Percentiles rank a stretch among this genome's conserved stretches.
These are phyloP conservation scores for Talpa occidentalis DNA, from an alignment of 2,113 vertebrate species.

Conservation along the genomic window DNA sequence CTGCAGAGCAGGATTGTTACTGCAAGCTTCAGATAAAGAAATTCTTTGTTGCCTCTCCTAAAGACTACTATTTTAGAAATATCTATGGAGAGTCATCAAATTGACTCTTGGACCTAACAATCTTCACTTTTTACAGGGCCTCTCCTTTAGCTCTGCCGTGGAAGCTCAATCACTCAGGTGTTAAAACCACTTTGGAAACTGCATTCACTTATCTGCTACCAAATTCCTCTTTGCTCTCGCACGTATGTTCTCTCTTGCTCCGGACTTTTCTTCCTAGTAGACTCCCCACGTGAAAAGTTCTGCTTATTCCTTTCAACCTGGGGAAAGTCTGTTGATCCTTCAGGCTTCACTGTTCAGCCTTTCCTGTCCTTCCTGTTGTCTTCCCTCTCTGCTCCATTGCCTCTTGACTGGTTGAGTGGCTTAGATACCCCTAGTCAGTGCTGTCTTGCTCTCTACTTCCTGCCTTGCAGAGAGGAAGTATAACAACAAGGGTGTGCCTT, in stretches of 20 bases:
- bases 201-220: neutral
- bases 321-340: neutral
- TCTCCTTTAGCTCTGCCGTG: neutral
- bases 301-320: neutral
- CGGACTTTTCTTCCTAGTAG: neutral
- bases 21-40: neutral
- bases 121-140: neutral
- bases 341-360: neutral
- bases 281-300: neutral
- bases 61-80: neutral
- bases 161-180: neutral
- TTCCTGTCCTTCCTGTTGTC: neutral
- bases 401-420: neutral
- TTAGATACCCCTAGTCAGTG: neutral
- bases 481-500: neutral
- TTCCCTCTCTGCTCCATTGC: accelerated
- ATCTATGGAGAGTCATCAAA: neutral
- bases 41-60: neutral
- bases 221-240: neutral
- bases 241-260: neutral
- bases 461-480: neutral
- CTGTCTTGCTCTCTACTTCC: neutral
- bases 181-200: neutral
- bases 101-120: neutral
- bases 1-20: neutral